A percentile compares a stretch with the other conserved stretches of the same genome.
These are phyloP conservation scores for Heteromurus nitidus DNA, from an alignment of 2,888 invertebrate genomes.

Conservation along the genomic window DNA sequence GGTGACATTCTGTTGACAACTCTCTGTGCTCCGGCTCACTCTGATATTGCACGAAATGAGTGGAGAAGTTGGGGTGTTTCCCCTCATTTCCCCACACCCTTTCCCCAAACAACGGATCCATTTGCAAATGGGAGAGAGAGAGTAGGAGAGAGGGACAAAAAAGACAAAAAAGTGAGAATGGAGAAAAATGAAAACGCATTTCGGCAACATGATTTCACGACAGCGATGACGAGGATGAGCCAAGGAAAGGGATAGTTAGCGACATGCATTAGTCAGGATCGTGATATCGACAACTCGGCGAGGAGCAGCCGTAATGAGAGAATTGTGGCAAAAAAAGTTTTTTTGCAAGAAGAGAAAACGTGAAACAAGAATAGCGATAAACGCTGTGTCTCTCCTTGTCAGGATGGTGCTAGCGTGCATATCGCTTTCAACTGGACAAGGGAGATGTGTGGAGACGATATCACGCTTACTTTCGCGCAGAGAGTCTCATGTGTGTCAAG, in stretches of 20 bases:
- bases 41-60: background rate
- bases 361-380: no score
- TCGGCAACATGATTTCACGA: background rate
- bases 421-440: no score
- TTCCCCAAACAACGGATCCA: slow-evolving; percentile 10
- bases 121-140: background rate
- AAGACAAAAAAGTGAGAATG: background rate
- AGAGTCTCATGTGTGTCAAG: no score
- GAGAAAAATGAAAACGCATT: background rate
- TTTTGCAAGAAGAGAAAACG: no score
- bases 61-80: background rate
- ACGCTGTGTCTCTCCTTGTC: no score
- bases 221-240: background rate
- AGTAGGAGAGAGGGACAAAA: background rate
- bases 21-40: background rate
- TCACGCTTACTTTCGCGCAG: no score
- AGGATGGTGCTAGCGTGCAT: no score
- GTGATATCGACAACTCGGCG: no score
- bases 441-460: no score
- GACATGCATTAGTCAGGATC: background rate
- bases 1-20: slow-evolving; percentile 17
- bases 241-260: background rate
- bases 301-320: no score
- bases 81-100: slow-evolving; percentile 13
- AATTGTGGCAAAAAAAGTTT: no score